A percentile compares a stretch with the other conserved stretches of the same genome.
Evolutionary conservation across 2,888 invertebrate genomes (phyloP).

Genomic region (Panopea generosa): DNA sequence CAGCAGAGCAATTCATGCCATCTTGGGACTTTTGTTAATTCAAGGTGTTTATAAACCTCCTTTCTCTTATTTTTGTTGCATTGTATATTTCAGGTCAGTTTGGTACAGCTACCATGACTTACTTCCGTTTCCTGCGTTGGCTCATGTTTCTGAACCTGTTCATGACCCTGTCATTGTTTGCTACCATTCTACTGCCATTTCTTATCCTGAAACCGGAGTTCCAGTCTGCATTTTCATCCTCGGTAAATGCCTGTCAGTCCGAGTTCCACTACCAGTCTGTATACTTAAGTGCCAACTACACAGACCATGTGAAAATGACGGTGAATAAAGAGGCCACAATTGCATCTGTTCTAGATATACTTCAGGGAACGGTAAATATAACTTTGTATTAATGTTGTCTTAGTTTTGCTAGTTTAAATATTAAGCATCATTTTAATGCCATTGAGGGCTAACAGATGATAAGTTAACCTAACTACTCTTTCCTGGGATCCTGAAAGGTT

Average conservation of each 20-base stretch:
- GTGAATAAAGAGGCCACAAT: conserved; percentile 20
- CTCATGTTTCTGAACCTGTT: conserved; percentile 92
- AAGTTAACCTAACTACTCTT: no score
- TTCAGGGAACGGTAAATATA: conserved; percentile 81
- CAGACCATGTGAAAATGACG: conserved; percentile 7
- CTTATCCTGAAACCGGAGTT: conserved; percentile 77
- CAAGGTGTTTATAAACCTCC: no score
- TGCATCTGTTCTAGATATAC: conserved; percentile 70
- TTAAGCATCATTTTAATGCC: no score
- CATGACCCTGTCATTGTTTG: conserved; percentile 89
- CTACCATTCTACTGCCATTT: conserved; percentile 90
- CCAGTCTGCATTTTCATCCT: conserved; percentile 9
- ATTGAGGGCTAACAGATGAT: no score
- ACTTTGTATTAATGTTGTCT: no score
- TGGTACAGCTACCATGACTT: conserved; percentile 87
- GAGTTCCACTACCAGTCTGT: conserved; percentile 41
- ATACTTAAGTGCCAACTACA: conserved; percentile 68
- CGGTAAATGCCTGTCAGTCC: conserved; percentile 38
- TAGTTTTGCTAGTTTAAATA: no score
- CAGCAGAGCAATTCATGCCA: no score
- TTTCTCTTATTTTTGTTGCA: no score
- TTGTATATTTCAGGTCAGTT: conserved; percentile 74
- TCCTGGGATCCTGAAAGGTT: no score
- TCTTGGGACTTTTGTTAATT: no score
- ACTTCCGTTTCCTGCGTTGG: conserved; percentile 95